Base-by-base conservation (phyloP, 2,113 vertebrate species). In the Rhagologus leucostigma region DNA sequence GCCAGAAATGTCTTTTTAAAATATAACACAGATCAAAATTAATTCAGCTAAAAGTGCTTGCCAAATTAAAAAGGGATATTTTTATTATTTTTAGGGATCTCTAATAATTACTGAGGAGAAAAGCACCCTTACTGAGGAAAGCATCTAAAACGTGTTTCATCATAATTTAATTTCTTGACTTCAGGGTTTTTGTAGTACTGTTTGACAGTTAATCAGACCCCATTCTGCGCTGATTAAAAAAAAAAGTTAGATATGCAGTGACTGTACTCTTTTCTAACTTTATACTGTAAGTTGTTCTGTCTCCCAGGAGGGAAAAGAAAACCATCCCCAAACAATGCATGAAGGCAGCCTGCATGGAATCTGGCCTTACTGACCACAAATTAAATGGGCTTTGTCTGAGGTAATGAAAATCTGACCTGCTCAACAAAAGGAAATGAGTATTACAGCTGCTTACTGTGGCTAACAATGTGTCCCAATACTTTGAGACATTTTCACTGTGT, bases 401-500 rank as follows among this genome's bases (percentile, higher is more conserved):
- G 65, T 74, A 95, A 96, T 67, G 88, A 76, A 92, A 90, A 82
- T 93, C 69, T 77, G 94, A 93, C 87, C 86, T 93, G 87, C 67
- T 84, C 77, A 73, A 65, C 84, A 83, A 76, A 89, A 90, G 88
- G 80, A 94, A 93, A 96, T 71, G 4, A 92, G 60, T 82, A 87
- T 93, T 89, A 85, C 85, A 94, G 84, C 79, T 81, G 74, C 73
- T 84, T 75, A 69, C 56, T 44, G 55, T 9, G 35, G 62, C 73
- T 91, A 90, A 82, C 80, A 75, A 47, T 7, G 27, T 22, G 39
- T 76, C 78, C 70, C 42, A 42, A 6, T 17, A 32, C 46, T 86
- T 83, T 19, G 18, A 87, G 60, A 81, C 69, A 68, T 32, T 71
- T 90, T 39, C 64, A 71, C 76, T 35, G 64, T 18, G 53, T 62